A percentile compares a stretch with the other conserved stretches of the same genome.
Evolutionary conservation across 2,888 invertebrate genomes (phyloP).

Genomic region (Argyra leucocephala): DNA sequence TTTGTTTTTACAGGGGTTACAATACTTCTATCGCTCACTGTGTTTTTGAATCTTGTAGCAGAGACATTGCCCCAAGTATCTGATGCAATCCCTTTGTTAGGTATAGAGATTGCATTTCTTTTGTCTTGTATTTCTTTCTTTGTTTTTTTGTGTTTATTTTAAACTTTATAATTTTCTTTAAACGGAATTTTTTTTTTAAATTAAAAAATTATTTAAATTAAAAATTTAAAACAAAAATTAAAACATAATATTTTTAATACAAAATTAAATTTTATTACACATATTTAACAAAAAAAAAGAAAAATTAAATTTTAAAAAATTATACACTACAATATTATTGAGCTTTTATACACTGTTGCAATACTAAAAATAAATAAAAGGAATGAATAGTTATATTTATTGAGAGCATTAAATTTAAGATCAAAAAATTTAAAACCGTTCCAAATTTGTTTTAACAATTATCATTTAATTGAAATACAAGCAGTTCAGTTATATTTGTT

Average conservation of each 20-base stretch:
- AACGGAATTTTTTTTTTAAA: background rate
- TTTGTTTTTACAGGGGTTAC: constrained; percentile 76
- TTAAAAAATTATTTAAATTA: too few species aligned
- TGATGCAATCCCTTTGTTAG: constrained; percentile 99
- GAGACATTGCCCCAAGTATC: constrained; percentile 99
- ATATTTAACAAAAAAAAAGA: background rate
- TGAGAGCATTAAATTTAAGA: too few species aligned
- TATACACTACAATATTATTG: background rate
- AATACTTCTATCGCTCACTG: constrained; percentile 98
- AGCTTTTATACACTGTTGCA: constrained; percentile 10
- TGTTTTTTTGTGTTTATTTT: background rate
- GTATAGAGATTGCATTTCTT: constrained; percentile 55
- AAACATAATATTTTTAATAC: background rate
- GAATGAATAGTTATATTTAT: too few species aligned
- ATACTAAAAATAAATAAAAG: background rate
- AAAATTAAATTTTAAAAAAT: background rate
- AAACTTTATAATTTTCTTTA: too few species aligned
- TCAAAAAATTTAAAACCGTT: too few species aligned
- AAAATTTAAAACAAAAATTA: background rate
- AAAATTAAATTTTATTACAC: background rate
- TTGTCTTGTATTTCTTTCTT: too few species aligned
- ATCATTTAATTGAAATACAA: too few species aligned
- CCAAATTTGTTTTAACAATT: too few species aligned
- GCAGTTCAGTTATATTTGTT: too few species aligned
- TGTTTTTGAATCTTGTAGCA: constrained; percentile 99